Base-by-base conservation (phyloP, 1,140 invertebrate species). In the Drosophila busckii region DNA sequence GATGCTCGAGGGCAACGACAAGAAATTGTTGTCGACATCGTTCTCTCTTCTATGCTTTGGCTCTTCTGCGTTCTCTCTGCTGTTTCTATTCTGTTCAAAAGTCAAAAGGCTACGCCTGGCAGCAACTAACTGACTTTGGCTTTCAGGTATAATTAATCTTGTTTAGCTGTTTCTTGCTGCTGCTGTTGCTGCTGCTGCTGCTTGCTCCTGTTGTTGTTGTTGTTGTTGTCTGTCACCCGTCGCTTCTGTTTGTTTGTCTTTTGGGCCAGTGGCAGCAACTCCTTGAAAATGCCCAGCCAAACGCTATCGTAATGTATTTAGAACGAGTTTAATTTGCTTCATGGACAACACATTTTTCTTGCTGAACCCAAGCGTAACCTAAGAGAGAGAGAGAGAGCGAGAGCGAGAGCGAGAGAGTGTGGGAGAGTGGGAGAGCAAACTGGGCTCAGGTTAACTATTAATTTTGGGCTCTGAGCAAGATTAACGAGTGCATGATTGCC, bases 141-240 rank as follows among this genome's bases (percentile, higher is more conserved):
- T 84, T 80, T 78, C 80, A 84, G 80, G 80, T 84, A 84, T 84
- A 84, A 84, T 84, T 84, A 84, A 84, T 84, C 80, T 84, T 84
- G 80, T 84, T 84, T 84, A 84, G 71, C 53, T 71, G 41, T 68
- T 65, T 63, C 67, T n/a, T 62, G 54, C 55, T 70, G 59, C 23
- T 40, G 19, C 38, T 62, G 13, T 22, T 42, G 19, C 26, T 32
- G 38, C 22, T 35, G 22, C 26, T 17, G 6, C 17, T 17, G 3
- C 7, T 31, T 35, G 16, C 6, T 28, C 16, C 22, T 42, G 46
- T 22, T 31, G 32, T 38, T 54, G 23, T 19, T 34, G 26, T n/a
- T 46, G 23, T 46, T 48, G 35, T 53, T 55, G 70, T 70, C 71
- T 66, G 71, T 78, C 70, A 76, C 53, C 71, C 53, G 16, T 50